Evolutionary conservation across 2,888 invertebrate genomes (phyloP), one percentile per base, ranked within the genome.

Genomic region (Anthophora plumipes): DNA sequence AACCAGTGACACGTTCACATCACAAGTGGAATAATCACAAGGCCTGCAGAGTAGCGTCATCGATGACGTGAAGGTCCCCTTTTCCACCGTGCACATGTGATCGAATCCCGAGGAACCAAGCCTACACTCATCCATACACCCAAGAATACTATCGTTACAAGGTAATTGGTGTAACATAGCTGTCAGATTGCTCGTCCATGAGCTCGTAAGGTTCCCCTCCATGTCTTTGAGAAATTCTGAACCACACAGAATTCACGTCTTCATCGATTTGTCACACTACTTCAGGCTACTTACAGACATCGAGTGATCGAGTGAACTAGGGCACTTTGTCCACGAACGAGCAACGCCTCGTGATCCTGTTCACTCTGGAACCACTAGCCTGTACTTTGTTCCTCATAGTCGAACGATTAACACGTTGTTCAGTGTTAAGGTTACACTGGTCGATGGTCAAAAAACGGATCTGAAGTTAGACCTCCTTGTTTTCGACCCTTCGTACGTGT

Each of bases 1-100:
- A 0, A 91, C 78, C 63, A 91, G 77, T 17, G 91, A 90, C n/a
- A 91, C 85, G 63, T 91, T 91, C 20, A 85, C 77, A 57, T 89
- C 87, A 68, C 91, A 91, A 20, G 61, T 82, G 22, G 80, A 71
- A n/a, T 88, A 85, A 70, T 91, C 90, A 73, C 91, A 91, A 5
- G 91, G 90, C 39, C 82, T 86, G 74, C 91, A 91, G 7, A 91
- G 80, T 25, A 91, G 77, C 4, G 88, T 88, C 69, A 87, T 85
- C 22, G 87, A 84, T n/a, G 88, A 74, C n/a, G 81, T 43, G 17
- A 83, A 59, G 50, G 77, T 78, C 9, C 61, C 76, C n/a, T 55
- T 80, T 5, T 76, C 86, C 46, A 66, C 60, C 5, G 85, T 85
- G 78, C 91, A 91, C 12, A 91, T 73, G 52, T 90, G 90, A 82